These are phyloP conservation scores for Propithecus perrieri DNA, from an alignment of 2,797 vertebrate genomes.

Conservation along the genomic window DNA sequence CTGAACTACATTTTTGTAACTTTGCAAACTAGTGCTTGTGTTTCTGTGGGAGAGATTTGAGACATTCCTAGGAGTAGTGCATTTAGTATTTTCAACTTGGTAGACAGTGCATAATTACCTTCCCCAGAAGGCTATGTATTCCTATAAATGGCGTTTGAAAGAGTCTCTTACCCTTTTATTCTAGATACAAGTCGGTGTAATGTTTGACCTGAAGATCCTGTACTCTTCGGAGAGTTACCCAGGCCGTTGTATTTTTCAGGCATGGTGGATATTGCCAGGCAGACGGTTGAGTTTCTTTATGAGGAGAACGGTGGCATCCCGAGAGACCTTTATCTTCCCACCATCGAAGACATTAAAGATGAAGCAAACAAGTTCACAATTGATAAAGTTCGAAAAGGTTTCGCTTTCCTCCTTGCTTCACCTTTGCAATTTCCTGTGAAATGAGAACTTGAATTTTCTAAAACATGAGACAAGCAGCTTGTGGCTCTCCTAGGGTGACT, in stretches of 20 bases:
- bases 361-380: conserved; percentile 99
- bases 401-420: conserved; percentile 30
- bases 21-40: not conserved
- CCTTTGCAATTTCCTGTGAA: not conserved
- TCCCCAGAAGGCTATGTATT: not conserved
- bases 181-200: accelerated
- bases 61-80: not conserved
- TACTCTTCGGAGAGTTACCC: not conserved
- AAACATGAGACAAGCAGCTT: not conserved
- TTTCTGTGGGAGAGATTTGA: not conserved
- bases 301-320: conserved; percentile 99
- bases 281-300: conserved; percentile 98
- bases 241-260: conserved; percentile 84
- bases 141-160: not conserved
- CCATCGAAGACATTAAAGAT: conserved; percentile 99
- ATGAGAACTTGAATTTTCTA: not conserved
- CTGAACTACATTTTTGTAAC: not conserved
- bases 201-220: not conserved
- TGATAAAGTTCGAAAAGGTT: conserved; percentile 99
- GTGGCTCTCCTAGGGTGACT: not conserved
- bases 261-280: conserved; percentile 99
- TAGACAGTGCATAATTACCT: not conserved
- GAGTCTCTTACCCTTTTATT: not conserved
- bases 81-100: not conserved
- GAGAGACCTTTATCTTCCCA: conserved; percentile 97